Conservation (phyloP, 2,888 invertebrate species). For the Drosophila austrosaltans region DNA sequence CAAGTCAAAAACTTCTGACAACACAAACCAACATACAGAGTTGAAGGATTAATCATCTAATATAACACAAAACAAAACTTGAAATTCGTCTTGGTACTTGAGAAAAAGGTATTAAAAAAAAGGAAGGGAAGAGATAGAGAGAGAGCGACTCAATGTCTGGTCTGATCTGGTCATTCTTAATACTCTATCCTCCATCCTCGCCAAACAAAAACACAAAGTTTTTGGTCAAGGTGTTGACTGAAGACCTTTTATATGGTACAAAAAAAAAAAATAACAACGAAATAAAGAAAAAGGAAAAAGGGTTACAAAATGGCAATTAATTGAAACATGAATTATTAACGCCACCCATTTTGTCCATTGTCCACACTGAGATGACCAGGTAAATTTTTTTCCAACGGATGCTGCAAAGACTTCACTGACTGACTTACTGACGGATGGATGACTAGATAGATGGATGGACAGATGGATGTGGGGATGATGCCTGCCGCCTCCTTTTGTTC, state of each 20-base stretch:
- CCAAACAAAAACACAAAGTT: slow-evolving; percentile 27
- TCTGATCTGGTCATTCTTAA: slow-evolving; percentile 17
- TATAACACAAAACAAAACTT: slow-evolving; percentile 59
- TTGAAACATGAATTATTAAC: slow-evolving; percentile 80
- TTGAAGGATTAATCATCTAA: slow-evolving; percentile 73
- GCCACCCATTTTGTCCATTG: slow-evolving; percentile 66
- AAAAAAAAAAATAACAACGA: not conserved
- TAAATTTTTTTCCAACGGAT: slow-evolving; percentile 57
- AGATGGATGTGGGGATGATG: slow-evolving; percentile 52
- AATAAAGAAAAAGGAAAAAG: slow-evolving; percentile 16
- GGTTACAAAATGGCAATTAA: slow-evolving; percentile 77
- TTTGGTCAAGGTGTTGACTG: slow-evolving; percentile 78
- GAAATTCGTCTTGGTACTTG: slow-evolving; percentile 78
- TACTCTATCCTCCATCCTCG: slow-evolving; percentile 30
- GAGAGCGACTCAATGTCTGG: slow-evolving; percentile 4
- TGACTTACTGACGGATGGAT: slow-evolving; percentile 31
- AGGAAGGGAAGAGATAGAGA: not conserved
- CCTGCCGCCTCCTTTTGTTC: slow-evolving; percentile 56
- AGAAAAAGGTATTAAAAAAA: slow-evolving; percentile 35
- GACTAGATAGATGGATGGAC: slow-evolving; percentile 39
- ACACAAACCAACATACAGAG: slow-evolving; percentile 30
- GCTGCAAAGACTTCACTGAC: slow-evolving; percentile 50
- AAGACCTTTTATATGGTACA: slow-evolving; percentile 36
- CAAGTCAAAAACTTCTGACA: slow-evolving; percentile 60
- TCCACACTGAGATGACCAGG: slow-evolving; percentile 68